Conservation (phyloP, 2,888 invertebrate species). For the Oasisia sp. region DNA sequence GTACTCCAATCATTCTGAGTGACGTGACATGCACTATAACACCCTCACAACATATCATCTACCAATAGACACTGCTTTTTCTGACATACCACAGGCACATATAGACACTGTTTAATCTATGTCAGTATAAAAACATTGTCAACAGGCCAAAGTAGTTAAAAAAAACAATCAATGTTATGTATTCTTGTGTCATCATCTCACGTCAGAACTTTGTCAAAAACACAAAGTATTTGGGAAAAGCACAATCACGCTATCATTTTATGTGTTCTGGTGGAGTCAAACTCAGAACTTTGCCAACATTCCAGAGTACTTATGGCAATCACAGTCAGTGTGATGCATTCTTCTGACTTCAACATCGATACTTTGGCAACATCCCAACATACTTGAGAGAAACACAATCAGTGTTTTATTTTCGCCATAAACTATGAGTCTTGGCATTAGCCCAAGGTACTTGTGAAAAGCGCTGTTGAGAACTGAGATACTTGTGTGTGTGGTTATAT, state of each 20-base stretch:
- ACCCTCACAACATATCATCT: too few species aligned
- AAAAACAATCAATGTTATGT: too few species aligned
- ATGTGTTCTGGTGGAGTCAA: neutral
- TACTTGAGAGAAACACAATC: neutral
- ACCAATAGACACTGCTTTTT: too few species aligned
- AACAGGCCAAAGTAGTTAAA: too few species aligned
- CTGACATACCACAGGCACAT: too few species aligned
- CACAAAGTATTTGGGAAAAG: too few species aligned
- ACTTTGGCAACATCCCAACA: neutral
- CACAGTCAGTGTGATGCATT: neutral
- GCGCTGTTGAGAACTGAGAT: neutral
- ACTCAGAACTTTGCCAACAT: neutral
- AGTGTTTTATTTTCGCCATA: neutral
- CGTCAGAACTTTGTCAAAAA: too few species aligned
- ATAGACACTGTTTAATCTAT: too few species aligned
- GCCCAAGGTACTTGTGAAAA: neutral
- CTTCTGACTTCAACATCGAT: neutral
- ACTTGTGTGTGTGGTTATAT: neutral
- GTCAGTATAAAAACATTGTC: too few species aligned
- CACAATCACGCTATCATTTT: neutral
- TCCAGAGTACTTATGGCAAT: neutral
- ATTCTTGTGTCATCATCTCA: too few species aligned
- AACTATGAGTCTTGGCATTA: neutral
- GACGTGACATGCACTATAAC: too few species aligned
- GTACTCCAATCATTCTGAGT: too few species aligned